phyloP scores from a whole-genome alignment of 2,888 invertebrate species.

The Neelides folsomi region DNA sequence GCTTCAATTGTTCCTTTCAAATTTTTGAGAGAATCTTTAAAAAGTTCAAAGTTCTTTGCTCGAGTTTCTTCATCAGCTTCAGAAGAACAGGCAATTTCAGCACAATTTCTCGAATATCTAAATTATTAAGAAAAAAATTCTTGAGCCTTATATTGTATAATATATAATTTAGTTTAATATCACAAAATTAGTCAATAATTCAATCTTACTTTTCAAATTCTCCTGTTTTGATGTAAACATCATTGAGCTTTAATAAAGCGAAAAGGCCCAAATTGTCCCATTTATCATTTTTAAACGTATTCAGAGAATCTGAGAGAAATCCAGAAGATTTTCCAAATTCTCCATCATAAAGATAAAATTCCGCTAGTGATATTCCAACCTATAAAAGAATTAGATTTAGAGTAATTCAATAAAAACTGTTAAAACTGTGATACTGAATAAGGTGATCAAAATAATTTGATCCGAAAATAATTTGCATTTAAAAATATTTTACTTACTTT shows the following conservation, averaged over 20 bases:
- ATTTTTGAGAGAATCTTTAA: no score
- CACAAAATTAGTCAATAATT: not conserved
- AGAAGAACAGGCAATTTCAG: constrained; percentile 59
- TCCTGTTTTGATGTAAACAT: constrained; percentile 66
- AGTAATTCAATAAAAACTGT: no score
- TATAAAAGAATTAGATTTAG: constrained; percentile 34
- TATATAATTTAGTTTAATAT: no score
- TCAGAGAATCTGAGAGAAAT: constrained; percentile 71
- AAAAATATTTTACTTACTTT: not conserved
- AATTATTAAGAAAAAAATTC: constrained; percentile 26
- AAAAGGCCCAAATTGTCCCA: constrained; percentile 74
- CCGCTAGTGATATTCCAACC: constrained; percentile 76
- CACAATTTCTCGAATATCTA: constrained; percentile 62
- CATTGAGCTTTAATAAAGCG: constrained; percentile 67
- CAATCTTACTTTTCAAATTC: constrained; percentile 53
- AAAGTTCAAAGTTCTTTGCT: no score
- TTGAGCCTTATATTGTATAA: no score
- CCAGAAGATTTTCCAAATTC: constrained; percentile 79
- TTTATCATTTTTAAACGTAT: constrained; percentile 73
- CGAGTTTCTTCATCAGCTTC: constrained; percentile 39
- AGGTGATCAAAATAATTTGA: no score
- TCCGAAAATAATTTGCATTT: no score
- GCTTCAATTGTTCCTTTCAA: no score
- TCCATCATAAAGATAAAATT: constrained; percentile 73
- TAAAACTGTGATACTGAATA: no score